Evolutionary conservation across 1,140 invertebrate species (phyloP), one percentile per base, ranked within the genome.

Genomic region (Micrasema longulum): DNA sequence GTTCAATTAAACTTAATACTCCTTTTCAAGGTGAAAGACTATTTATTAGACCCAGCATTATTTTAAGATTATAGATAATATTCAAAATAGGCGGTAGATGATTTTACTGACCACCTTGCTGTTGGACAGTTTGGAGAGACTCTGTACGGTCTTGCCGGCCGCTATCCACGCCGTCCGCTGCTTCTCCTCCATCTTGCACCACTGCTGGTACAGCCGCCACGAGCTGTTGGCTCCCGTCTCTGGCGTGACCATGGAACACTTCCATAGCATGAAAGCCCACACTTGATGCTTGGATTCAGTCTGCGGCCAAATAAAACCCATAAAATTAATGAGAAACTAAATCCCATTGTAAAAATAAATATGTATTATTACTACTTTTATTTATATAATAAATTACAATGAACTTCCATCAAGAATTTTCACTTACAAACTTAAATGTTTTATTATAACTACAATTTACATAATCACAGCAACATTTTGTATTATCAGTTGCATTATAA

Each of bases 221-320:
- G 91, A 90, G 75, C 90, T 89, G 74, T 85, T 83, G n/a, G 79
- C 77, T 41, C 78, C 80, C 3, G 79, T 77, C 6, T 82, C 80
- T 18, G 80, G 83, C 45, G 89, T 87, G 12, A 87, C 86, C 74
- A 89, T 88, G 6, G 89, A 88, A 77, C 89, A 89, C 78, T 94
- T 94, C 92, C 92, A 94, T 22, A 95, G 77, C 10, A 93, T 84
- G 79, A 93, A 95, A 48, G 91, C 92, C 92, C 93, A 94, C 1
- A 94, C 90, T 83, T 93, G 91, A 11, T 92, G 90, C 82, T 93
- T 93, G 64, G 88, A 88, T 81, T 93, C 92, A 80, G 89, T 87
- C 89, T 90, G 72, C 1, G n/a, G n/a, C n/a, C n/a, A n/a, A n/a
- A n/a, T n/a, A n/a, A n/a, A n/a, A n/a, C n/a, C n/a, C n/a, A n/a